Conservation (phyloP, 2,888 invertebrate genomes). For the Yponomeuta evonymella region DNA sequence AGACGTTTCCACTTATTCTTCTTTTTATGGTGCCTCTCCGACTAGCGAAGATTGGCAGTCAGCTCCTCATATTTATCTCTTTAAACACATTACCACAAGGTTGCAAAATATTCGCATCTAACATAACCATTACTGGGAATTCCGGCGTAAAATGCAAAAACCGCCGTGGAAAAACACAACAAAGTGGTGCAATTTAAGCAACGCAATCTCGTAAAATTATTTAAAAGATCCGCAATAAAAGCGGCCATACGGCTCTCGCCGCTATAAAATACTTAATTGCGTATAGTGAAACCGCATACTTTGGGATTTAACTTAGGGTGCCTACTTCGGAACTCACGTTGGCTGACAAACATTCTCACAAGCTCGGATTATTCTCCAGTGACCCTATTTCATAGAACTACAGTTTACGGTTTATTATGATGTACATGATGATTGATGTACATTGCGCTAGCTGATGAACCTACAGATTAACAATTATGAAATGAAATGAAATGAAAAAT, state of each 20-base stretch:
- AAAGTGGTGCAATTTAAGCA: slow-evolving; percentile 60
- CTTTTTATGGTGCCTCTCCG: too few relatives aligned
- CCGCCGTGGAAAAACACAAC: slow-evolving; percentile 55
- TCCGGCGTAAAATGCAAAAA: slow-evolving; percentile 39
- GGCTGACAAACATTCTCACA: neutral
- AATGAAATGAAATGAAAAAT: too few relatives aligned
- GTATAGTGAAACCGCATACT: slow-evolving; percentile 32
- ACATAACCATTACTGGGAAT: slow-evolving; percentile 7
- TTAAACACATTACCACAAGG: too few relatives aligned
- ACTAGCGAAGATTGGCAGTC: too few relatives aligned
- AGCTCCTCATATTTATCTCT: too few relatives aligned
- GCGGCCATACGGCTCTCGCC: slow-evolving; percentile 53
- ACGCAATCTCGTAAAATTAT: slow-evolving; percentile 69
- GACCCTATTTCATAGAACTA: neutral
- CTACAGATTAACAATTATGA: too few relatives aligned
- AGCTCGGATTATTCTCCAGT: too few relatives aligned
- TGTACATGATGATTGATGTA: too few relatives aligned
- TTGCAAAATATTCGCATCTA: neutral
- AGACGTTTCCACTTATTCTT: too few relatives aligned
- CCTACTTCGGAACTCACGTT: neutral
- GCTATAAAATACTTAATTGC: slow-evolving; percentile 58
- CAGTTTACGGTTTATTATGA: too few relatives aligned
- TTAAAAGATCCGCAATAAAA: slow-evolving; percentile 67
- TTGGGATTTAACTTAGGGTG: neutral
- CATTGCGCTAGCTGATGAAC: too few relatives aligned